Conservation (phyloP, 2,113 vertebrate genomes). For the Mormoops blainvillei region DNA sequence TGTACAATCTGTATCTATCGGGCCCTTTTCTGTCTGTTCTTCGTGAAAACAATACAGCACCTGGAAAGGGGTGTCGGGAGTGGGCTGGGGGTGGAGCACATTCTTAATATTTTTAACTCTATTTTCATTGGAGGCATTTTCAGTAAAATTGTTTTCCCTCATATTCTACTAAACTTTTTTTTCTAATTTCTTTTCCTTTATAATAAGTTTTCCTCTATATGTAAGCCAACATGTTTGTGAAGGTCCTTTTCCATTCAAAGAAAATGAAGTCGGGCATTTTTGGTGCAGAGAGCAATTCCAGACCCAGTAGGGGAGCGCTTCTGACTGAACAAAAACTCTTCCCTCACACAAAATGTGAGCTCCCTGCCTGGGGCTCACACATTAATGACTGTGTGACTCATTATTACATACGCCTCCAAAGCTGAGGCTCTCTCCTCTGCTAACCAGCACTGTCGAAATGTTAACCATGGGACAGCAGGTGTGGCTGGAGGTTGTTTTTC, state of each 20-base stretch:
- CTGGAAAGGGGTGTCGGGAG: background rate
- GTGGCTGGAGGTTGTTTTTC: conserved; percentile 45
- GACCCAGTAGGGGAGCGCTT: conserved; percentile 46
- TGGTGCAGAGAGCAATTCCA: conserved; percentile 68
- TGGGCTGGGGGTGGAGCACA: background rate
- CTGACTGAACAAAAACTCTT: conserved; percentile 54
- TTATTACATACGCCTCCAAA: conserved; percentile 43
- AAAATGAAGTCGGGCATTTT: conserved; percentile 63
- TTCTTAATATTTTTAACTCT: background rate
- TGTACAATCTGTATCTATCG: background rate
- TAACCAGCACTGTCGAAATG: conserved; percentile 35
- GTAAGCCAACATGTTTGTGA: conserved; percentile 56
- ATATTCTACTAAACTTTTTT: conserved; percentile 6
- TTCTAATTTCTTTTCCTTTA: conserved; percentile 30
- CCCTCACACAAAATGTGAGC: conserved; percentile 47
- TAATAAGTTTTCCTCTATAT: conserved; percentile 28
- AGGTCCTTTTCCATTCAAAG: conserved; percentile 66
- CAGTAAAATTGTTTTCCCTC: background rate
- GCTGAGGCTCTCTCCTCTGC: conserved; percentile 60
- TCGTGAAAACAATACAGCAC: background rate
- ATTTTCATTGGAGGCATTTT: background rate
- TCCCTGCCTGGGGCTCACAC: conserved; percentile 45
- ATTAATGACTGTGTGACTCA: conserved; percentile 58
- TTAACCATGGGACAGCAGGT: conserved; percentile 55
- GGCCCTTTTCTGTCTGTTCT: background rate